Evolutionary conservation across 2,113 vertebrate genomes (phyloP).

Genomic region (Psephotus haematonotus): DNA sequence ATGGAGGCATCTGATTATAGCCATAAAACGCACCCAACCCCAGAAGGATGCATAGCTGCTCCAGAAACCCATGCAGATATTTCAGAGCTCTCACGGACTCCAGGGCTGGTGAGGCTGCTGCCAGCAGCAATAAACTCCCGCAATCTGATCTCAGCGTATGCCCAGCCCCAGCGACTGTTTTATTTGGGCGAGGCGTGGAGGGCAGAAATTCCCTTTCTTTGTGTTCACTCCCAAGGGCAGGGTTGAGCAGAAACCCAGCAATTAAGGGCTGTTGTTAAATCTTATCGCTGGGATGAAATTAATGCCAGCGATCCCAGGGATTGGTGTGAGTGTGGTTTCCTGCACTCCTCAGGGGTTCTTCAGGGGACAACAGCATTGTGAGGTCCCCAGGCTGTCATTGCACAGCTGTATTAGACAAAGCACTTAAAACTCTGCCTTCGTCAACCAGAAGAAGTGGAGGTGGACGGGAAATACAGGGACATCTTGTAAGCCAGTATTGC

Average conservation of each 20-base stretch:
- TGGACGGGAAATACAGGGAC: neutral
- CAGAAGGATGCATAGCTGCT: neutral
- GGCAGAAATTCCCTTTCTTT: neutral
- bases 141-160: neutral
- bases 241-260: rapidly evolving
- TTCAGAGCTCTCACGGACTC: neutral
- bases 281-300: neutral
- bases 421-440: neutral
- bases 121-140: constrained; percentile 33
- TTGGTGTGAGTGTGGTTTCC: rapidly evolving
- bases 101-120: neutral
- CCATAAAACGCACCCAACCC: constrained; percentile 38
- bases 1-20: constrained; percentile 31
- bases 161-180: neutral
- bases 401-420: neutral
- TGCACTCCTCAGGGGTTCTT: neutral
- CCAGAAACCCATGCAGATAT: constrained; percentile 12
- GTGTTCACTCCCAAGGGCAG: neutral
- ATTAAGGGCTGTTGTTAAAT: neutral
- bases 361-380: neutral
- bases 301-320: too few relatives aligned
- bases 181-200: neutral
- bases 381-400: neutral
- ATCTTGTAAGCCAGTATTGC: neutral
- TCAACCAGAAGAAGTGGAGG: neutral